A percentile compares a stretch with the other conserved stretches of the same genome.
These are phyloP conservation scores for Drosophila setifemur DNA, from an alignment of 1,140 invertebrate genomes.

Conservation along the genomic window DNA sequence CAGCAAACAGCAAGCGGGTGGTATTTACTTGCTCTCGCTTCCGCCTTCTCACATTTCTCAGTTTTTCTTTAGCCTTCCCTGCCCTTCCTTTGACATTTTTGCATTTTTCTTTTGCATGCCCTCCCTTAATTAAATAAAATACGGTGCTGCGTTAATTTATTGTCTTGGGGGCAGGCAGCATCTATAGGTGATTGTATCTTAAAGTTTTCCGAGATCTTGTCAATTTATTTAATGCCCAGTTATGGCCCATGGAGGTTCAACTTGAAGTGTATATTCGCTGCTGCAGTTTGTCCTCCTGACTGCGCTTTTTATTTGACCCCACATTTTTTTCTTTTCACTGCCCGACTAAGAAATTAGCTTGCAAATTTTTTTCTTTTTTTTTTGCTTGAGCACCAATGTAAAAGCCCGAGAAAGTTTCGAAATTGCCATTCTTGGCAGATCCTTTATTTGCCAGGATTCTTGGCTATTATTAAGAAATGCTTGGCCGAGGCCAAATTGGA, in stretches of 20 bases:
- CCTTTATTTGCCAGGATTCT: slow-evolving; percentile 35
- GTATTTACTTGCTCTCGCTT: not conserved
- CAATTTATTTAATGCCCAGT: slow-evolving; percentile 58
- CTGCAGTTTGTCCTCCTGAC: slow-evolving; percentile 22
- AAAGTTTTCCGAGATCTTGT: slow-evolving; percentile 73
- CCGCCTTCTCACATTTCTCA: no score
- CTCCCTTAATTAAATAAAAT: slow-evolving; percentile 51
- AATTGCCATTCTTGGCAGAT: slow-evolving; percentile 40
- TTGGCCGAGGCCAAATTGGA: slow-evolving; percentile 37
- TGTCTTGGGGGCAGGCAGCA: slow-evolving; percentile 41
- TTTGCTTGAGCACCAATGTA: slow-evolving; percentile 32
- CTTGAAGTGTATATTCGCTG: slow-evolving; percentile 49
- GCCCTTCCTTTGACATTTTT: slow-evolving; percentile 5
- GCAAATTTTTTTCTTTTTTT: slow-evolving; percentile 33
- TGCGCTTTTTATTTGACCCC: not conserved
- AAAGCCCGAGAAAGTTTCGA: slow-evolving; percentile 29
- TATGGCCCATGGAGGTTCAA: slow-evolving; percentile 44
- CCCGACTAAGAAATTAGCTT: slow-evolving; percentile 60
- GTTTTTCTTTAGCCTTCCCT: not conserved
- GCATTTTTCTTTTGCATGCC: not conserved
- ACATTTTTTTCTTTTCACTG: not conserved
- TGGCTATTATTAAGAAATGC: slow-evolving; percentile 50
- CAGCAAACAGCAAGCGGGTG: not conserved
- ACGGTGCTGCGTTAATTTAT: slow-evolving; percentile 62
- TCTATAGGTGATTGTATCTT: slow-evolving; percentile 55